Base-by-base conservation (phyloP, 2,797 vertebrate species). In the Diplodus puntazzo region DNA sequence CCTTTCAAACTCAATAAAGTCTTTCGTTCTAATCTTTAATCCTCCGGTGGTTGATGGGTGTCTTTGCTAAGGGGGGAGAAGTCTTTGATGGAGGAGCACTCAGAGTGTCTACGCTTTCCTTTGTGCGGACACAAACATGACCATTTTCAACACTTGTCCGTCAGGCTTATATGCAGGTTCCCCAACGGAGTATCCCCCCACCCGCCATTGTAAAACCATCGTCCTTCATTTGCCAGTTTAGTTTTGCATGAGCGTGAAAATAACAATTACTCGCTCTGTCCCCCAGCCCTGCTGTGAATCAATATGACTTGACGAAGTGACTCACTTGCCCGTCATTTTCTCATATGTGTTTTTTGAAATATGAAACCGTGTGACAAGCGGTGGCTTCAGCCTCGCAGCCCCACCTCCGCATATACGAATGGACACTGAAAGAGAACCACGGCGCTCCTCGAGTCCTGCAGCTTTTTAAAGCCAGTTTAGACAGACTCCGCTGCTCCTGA, bases 291-390 rank as follows among this genome's bases (percentile, higher is more conserved):
- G 75, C 65, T 59, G 69, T 85, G 86, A 91, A 91, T 93, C 89
- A 87, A 91, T 89, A 80, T 8, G 85, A 91, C 80, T 77, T 89
- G 91, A 93, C 86, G 48, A 87, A 92, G 87, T 87, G 88, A 90
- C 89, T 92, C 92, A 88, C 88, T 88, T 83, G 87, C 80, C 77
- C 88, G 87, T 92, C 91, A 88, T 89, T 84, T 90, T 83, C 83
- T 64, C 57, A 52, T 83, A 84, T 73, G 67, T 17, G 39, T 70
- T 75, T 73, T 49, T 64, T 88, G 81, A 91, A 89, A 91, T 87
- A 92, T 91, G 86, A 90, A 88, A 87, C 85, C 54, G 54, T 83
- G 75, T 91, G 88, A 87, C 87, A 89, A 53, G 54, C 59, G 74
- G 84, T 69, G 84, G 71, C 75, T 69, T 78, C 53, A 75, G 81